Evolutionary conservation across 92 coral and sea anemone species (phyloP), one percentile per base, ranked within the genome.

Genomic region (Galaxea fascicularis): DNA sequence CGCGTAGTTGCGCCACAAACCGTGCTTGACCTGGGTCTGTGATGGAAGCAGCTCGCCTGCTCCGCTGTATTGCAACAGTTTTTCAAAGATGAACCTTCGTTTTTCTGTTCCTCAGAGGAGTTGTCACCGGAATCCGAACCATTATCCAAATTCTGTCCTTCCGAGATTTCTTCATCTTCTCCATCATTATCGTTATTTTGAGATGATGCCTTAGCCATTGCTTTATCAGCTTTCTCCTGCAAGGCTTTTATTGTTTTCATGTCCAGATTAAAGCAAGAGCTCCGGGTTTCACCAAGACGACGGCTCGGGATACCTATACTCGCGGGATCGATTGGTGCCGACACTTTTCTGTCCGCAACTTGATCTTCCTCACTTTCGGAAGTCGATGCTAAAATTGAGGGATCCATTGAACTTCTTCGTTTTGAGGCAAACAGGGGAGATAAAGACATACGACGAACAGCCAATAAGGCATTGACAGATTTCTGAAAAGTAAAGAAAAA

Each of bases 381-480:
- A 13, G 87, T 21, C 20, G 87, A 24, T 20, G 28, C 74, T 22
- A 84, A 77, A 46, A 90, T 70, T 39, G 90, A 84, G 27, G 98
- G 75, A 71, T 92, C 98, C 91, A 92, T 90, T 17, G 98, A 94
- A 59, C 92, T 73, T 75, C 98, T 83, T 39, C 98, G 77, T 25
- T 89, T 91, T 4, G 73, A 15, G n/a, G 62, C 82, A 51, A 78
- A 60, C 54, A 86, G 80, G 10, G 93, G 91, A 24, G 95, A 92
- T 27, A 91, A 54, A 25, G 98, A 94, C 90, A 94, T 94, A 20
- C 98, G 91, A 21, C 98, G 89, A 8, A 94, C 95, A 17, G 98
- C 98, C 74, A 94, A 90, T 18, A 94, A 88, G 16, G 98, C 98
- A 79, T 94, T 92, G 66, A 94, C 92, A 31, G 98, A 94, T 94